A percentile compares a stretch with the other conserved stretches of the same genome.
phyloP scores from a whole-genome alignment of 92 coral and sea anemone genomes.

The Diadumene lineata region DNA sequence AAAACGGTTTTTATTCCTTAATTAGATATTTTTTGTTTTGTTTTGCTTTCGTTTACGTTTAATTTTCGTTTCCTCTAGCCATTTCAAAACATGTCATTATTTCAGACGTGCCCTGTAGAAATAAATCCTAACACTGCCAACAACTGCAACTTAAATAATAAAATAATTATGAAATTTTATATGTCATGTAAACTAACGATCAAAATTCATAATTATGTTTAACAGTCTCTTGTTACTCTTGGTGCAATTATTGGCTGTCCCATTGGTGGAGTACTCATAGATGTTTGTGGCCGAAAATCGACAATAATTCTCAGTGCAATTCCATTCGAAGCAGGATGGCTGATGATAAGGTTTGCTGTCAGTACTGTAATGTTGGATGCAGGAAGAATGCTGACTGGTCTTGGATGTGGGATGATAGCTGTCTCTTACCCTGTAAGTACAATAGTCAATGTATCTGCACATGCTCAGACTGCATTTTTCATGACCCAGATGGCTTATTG shows the following conservation, averaged over 20 bases:
- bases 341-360: constrained; percentile 59
- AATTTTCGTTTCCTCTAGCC: no score
- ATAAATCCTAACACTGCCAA: no score
- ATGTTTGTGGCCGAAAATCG: constrained; percentile 67
- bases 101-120: no score
- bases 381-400: constrained; percentile 77
- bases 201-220: not conserved
- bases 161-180: no score
- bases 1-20: no score
- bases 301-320: constrained; percentile 53
- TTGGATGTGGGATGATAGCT: constrained; percentile 72
- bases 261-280: constrained; percentile 60
- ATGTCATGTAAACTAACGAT: not conserved
- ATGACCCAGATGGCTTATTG: no score
- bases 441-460: no score
- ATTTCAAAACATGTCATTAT: no score
- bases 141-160: no score
- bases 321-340: constrained; percentile 88
- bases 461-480: no score
- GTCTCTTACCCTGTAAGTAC: constrained; percentile 79
- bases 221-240: constrained; percentile 70
- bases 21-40: no score
- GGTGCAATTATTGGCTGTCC: constrained; percentile 77
- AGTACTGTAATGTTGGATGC: constrained; percentile 46
- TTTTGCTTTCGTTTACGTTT: no score